These are phyloP conservation scores for Aplochiton taeniatus DNA, from an alignment of 2,797 vertebrate species.

Conservation along the genomic window DNA sequence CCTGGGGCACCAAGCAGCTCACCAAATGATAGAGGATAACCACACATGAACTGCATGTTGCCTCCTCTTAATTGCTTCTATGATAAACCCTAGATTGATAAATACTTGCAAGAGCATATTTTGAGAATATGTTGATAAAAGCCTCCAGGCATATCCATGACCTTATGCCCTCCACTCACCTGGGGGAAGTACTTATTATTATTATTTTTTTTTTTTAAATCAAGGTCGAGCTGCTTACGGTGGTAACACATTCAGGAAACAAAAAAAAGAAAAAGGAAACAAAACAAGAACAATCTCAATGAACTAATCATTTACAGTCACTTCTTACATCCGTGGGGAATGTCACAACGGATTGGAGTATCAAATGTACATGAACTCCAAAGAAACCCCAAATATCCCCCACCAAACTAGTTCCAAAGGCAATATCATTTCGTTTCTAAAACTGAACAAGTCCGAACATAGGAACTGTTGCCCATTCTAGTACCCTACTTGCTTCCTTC, in stretches of 20 bases:
- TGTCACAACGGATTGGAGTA: neutral
- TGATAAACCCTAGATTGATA: neutral
- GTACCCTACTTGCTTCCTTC: conserved; percentile 62
- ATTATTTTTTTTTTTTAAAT: too few relatives aligned
- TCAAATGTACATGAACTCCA: neutral
- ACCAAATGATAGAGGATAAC: neutral
- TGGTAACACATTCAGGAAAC: conserved; percentile 52
- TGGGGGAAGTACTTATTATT: conserved; percentile 47
- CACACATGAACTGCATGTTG: neutral
- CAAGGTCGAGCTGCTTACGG: conserved; percentile 22
- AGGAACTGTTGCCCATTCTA: conserved; percentile 64
- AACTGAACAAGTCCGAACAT: conserved; percentile 46
- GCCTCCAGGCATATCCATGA: conserved; percentile 40
- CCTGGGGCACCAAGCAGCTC: too few relatives aligned
- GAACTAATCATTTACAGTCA: conserved; percentile 22
- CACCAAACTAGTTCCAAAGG: conserved; percentile 7
- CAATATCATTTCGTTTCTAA: conserved; percentile 58
- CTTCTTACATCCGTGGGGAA: conserved; percentile 27
- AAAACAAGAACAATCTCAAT: conserved; percentile 34
- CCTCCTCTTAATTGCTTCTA: too few relatives aligned
- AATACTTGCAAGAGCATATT: conserved; percentile 26
- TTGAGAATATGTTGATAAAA: neutral
- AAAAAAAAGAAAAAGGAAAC: conserved; percentile 24
- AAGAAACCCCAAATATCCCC: conserved; percentile 17
- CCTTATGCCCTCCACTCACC: conserved; percentile 22